phyloP scores from a whole-genome alignment of 2,888 invertebrate species.

The Andrena chrysosceles region DNA sequence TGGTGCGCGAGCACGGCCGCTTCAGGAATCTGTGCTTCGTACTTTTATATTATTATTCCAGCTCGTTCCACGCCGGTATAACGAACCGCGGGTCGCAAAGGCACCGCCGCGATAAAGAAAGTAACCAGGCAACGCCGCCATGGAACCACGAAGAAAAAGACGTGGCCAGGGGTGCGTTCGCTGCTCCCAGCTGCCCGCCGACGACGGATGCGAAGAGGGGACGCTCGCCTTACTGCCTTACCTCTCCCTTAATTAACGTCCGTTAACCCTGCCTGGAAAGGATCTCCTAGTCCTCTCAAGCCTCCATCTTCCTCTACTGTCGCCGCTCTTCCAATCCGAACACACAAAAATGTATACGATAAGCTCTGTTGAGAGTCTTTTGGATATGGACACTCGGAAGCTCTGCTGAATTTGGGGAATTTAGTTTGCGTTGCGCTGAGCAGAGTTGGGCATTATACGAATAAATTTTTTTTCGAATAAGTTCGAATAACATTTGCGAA shows the following conservation, averaged over 20 bases:
- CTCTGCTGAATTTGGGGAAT: not conserved
- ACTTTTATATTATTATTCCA: conserved; percentile 67
- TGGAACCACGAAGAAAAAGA: conserved; percentile 38
- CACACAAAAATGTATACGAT: not conserved
- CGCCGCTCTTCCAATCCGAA: not conserved
- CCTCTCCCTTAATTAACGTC: conserved; percentile 60
- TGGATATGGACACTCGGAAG: not conserved
- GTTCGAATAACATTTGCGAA: no score
- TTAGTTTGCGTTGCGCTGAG: not conserved
- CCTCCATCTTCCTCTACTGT: not conserved
- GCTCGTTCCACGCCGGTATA: conserved; percentile 55
- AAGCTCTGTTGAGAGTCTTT: not conserved
- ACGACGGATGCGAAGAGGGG: conserved; percentile 37
- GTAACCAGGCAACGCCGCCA: conserved; percentile 20
- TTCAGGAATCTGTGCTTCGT: conserved; percentile 52
- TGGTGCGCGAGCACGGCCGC: conserved; percentile 17
- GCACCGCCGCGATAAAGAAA: conserved; percentile 56
- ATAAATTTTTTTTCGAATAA: no score
- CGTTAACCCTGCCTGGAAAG: conserved; percentile 21
- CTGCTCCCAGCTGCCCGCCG: conserved; percentile 26
- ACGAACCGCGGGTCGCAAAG: conserved; percentile 60
- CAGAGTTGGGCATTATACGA: not conserved
- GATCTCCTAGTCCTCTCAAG: not conserved
- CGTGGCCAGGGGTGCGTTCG: conserved; percentile 18
- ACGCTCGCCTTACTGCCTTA: conserved; percentile 33